A percentile compares a stretch with the other conserved stretches of the same genome.
Conservation (phyloP, 2,888 invertebrate genomes). For the Eristalis tenax region DNA sequence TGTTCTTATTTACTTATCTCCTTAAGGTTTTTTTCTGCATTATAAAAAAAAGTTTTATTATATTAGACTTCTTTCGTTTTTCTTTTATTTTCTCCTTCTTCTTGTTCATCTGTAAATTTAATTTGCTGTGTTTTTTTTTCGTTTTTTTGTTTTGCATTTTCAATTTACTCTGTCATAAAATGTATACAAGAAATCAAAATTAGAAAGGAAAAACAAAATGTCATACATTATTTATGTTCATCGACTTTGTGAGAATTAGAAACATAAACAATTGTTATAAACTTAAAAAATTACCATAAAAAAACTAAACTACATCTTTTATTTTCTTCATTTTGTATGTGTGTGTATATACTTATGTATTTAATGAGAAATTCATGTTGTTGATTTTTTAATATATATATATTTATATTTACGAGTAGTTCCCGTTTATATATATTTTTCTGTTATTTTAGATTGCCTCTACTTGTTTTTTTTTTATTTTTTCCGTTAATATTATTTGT, state of each 20-base stretch:
- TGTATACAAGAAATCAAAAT: conserved; percentile 68
- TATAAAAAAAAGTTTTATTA: conserved; percentile 71
- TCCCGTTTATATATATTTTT: conserved; percentile 66
- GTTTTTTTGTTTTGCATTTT: neutral
- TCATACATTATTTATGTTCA: conserved; percentile 34
- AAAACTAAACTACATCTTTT: conserved; percentile 58
- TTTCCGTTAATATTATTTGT: conserved; percentile 71
- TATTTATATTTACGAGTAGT: conserved; percentile 34
- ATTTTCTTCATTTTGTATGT: conserved; percentile 44
- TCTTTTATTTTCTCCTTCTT: conserved; percentile 71
- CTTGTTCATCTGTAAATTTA: conserved; percentile 45
- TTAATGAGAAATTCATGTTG: conserved; percentile 56
- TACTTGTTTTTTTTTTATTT: conserved; percentile 66
- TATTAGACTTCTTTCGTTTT: conserved; percentile 63
- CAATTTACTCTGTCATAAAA: conserved; percentile 14
- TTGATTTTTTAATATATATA: conserved; percentile 18
- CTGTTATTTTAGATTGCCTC: conserved; percentile 72
- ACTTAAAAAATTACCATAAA: conserved; percentile 54
- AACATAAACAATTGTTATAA: conserved; percentile 18
- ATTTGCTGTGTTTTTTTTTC: neutral
- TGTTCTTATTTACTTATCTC: conserved; percentile 63
- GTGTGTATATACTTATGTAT: conserved; percentile 49
- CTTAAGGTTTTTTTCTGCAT: conserved; percentile 50
- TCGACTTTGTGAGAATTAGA: conserved; percentile 27
- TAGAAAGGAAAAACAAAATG: conserved; percentile 22